Evolutionary conservation across 2,797 vertebrate genomes (phyloP), one percentile per base, ranked within the genome.

Genomic region (Hapalemur alaotrensis): DNA sequence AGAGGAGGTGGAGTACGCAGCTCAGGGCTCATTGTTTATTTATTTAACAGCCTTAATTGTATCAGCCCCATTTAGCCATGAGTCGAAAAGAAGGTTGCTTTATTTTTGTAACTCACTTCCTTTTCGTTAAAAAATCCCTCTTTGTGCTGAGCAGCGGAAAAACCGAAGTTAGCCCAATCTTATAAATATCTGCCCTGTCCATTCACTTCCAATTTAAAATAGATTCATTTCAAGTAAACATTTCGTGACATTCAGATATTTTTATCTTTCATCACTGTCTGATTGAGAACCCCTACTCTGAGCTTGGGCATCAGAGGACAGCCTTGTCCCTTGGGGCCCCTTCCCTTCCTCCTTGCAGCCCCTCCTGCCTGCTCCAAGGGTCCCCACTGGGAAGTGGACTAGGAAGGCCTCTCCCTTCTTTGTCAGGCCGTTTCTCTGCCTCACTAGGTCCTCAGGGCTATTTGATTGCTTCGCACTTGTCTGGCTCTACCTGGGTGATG

Each of bases 131-230:
- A 94, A 78, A 13, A 73, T 1, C 0, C 17, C 50, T 25, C 46
- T 89, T 91, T 7, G 14, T 17, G 7, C 9, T 79, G 54, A 78
- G 30, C 73, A 84, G 43, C 75, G 78, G 95, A 93, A 96, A 96
- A 93, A 46, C 20, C 78, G 75, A 97, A 89, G 20, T 69, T 90
- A 93, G 70, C n/a, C 20, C 75, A 35, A n/a, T 73, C 52, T 96
- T 96, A 93, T 89, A 97, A 96, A 92, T 92, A 93, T 90, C 72
- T 92, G 38, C 59, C 23, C 14, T 38, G 20, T 83, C 65, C 69
- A 48, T 81, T 82, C 67, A 70, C 78, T 97, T 96, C 82, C 70
- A 84, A 43, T 67, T 93, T 76, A 65, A 96, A 95, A 97, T 65
- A 91, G 88, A 67, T 95, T 92, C 87, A 69, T 76, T 91, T 93